Evolutionary conservation across 2,797 vertebrate species (phyloP).

Genomic region (Trematomus bernacchii): DNA sequence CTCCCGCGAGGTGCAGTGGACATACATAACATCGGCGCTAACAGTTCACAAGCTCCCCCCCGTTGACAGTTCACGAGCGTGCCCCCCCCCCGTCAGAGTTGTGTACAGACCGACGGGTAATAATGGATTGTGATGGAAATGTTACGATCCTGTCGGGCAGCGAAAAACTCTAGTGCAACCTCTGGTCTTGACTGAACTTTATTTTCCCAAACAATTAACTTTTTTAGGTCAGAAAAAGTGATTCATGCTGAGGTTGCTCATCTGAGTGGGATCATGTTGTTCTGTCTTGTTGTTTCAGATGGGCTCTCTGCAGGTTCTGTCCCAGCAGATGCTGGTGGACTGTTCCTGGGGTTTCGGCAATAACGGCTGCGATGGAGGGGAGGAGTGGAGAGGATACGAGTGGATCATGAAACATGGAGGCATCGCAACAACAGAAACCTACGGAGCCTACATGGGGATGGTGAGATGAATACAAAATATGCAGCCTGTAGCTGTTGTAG

Average conservation of each 20-base stretch:
- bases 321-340: constrained; percentile 89
- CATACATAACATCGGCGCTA: no score
- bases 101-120: no score
- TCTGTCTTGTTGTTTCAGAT: constrained; percentile 68
- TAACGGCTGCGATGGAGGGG: constrained; percentile 86
- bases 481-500: not conserved
- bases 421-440: constrained; percentile 86
- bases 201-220: not conserved
- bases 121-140: no score
- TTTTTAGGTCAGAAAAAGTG: no score
- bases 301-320: constrained; percentile 84
- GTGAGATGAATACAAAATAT: constrained; percentile 61
- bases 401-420: constrained; percentile 90
- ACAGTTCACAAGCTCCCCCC: no score
- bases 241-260: not conserved
- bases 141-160: no score
- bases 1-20: no score
- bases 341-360: constrained; percentile 90
- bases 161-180: no score
- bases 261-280: not conserved
- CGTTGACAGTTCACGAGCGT: no score
- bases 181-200: not conserved
- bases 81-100: no score
- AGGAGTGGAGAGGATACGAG: constrained; percentile 89
- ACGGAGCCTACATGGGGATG: constrained; percentile 87